A percentile compares a stretch with the other conserved stretches of the same genome.
phyloP scores from a whole-genome alignment of 2,797 vertebrate species.

The Pelodytes ibericus region DNA sequence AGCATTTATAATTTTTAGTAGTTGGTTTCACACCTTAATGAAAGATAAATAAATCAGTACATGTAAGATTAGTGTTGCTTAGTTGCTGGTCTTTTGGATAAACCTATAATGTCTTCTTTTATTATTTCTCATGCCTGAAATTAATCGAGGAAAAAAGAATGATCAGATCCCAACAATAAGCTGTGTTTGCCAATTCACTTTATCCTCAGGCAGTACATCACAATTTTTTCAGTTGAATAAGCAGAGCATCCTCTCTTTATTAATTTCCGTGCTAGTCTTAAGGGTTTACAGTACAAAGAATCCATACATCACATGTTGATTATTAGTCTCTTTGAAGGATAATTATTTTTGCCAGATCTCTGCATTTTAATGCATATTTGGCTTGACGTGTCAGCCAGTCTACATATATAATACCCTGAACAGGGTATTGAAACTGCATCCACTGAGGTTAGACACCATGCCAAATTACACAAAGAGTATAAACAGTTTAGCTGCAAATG shows the following conservation, averaged over 20 bases:
- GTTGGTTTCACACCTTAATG: too few relatives aligned
- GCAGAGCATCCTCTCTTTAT: conserved; percentile 3
- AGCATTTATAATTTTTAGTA: too few relatives aligned
- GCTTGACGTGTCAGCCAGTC: too few relatives aligned
- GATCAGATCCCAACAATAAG: not conserved
- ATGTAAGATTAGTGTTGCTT: not conserved
- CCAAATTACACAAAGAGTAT: too few relatives aligned
- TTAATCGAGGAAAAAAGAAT: not conserved
- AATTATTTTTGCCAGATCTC: not conserved
- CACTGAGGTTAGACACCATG: too few relatives aligned
- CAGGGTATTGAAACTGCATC: too few relatives aligned
- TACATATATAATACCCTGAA: too few relatives aligned
- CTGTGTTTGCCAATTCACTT: conserved; percentile 6
- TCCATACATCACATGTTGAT: not conserved
- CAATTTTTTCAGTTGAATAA: conserved; percentile 29
- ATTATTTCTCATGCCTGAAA: conserved; percentile 8
- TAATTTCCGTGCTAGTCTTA: conserved; percentile 4
- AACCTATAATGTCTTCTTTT: not conserved
- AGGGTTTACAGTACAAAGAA: not conserved
- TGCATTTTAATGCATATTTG: not conserved
- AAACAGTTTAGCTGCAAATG: too few relatives aligned
- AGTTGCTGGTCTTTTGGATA: not conserved
- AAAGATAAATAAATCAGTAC: not conserved
- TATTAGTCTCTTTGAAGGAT: conserved; percentile 11
- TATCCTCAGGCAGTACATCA: conserved; percentile 11